phyloP scores from a whole-genome alignment of 1,140 invertebrate genomes.

The Muscidifurax raptorellus region DNA sequence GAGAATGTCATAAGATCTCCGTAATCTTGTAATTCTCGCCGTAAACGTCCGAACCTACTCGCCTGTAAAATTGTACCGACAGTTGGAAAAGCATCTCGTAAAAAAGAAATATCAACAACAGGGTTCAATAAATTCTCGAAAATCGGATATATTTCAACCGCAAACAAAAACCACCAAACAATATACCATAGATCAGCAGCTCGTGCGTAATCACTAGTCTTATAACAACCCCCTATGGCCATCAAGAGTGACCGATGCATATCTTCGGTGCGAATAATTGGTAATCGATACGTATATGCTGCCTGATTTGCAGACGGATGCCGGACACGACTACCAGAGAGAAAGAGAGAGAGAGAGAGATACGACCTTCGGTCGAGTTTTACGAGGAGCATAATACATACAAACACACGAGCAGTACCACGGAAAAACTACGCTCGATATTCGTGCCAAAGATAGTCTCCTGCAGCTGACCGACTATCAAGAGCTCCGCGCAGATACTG shows the following conservation, averaged over 20 bases:
- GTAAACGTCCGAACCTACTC: background rate
- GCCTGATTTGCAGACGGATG: conserved; percentile 31
- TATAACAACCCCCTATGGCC: background rate
- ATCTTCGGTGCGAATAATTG: conserved; percentile 41
- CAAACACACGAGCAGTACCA: too few relatives aligned
- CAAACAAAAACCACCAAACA: background rate
- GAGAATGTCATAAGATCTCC: conserved; percentile 17
- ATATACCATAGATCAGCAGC: background rate
- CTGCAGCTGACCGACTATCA: conserved; percentile 39
- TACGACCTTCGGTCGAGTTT: conserved; percentile 24
- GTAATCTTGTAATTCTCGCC: background rate
- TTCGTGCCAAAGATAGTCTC: conserved; percentile 38
- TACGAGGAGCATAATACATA: conserved; percentile 34
- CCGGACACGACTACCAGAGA: background rate
- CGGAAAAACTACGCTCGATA: conserved; percentile 19
- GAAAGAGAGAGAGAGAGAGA: background rate
- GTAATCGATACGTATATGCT: conserved; percentile 46
- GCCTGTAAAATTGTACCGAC: background rate
- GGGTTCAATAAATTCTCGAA: background rate
- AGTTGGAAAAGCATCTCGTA: background rate
- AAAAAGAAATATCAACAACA: background rate
- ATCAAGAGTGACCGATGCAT: conserved; percentile 6
- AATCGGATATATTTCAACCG: too few relatives aligned
- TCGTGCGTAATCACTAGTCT: background rate
- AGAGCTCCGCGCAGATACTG: conserved; percentile 44